Percentiles rank a stretch among this genome's conserved stretches.
These are phyloP conservation scores for Scolopax mira DNA, from an alignment of 2,113 vertebrate genomes.

Conservation along the genomic window DNA sequence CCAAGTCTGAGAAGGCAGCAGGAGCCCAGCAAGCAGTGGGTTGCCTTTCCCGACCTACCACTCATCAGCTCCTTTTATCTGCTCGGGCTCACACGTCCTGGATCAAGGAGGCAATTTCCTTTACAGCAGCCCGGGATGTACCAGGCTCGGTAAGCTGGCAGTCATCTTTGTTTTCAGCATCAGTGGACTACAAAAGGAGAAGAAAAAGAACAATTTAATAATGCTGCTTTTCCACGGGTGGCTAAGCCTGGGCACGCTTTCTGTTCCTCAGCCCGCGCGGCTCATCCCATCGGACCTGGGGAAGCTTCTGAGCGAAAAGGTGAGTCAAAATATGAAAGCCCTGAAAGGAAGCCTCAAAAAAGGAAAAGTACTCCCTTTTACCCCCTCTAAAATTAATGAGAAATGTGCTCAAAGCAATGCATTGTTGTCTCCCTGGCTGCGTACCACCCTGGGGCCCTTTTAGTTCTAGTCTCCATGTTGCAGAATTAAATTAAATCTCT, in stretches of 20 bases:
- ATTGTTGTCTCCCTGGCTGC: not conserved
- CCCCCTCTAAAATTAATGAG: not conserved
- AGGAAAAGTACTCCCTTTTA: not conserved
- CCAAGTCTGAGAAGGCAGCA: not conserved
- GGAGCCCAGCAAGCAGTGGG: not conserved
- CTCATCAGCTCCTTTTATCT: not conserved
- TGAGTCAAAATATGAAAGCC: not conserved
- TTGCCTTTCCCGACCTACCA: not conserved
- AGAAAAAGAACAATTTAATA: not conserved
- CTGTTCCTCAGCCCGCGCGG: rapidly evolving
- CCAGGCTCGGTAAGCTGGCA: not conserved
- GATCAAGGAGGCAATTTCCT: not conserved
- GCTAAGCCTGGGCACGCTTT: not conserved
- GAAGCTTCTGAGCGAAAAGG: not conserved
- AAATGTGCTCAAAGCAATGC: not conserved
- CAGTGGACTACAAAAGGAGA: not conserved
- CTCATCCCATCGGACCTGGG: rapidly evolving
- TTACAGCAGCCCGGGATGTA: not conserved
- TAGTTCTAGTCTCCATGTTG: not conserved
- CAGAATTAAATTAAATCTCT: not conserved
- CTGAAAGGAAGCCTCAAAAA: not conserved
- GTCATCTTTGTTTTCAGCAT: not conserved
- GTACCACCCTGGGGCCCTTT: not conserved
- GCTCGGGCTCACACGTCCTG: not conserved
- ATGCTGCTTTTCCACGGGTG: rapidly evolving